Evolutionary conservation across 2,113 vertebrate genomes (phyloP).

Genomic region (Micromys minutus): DNA sequence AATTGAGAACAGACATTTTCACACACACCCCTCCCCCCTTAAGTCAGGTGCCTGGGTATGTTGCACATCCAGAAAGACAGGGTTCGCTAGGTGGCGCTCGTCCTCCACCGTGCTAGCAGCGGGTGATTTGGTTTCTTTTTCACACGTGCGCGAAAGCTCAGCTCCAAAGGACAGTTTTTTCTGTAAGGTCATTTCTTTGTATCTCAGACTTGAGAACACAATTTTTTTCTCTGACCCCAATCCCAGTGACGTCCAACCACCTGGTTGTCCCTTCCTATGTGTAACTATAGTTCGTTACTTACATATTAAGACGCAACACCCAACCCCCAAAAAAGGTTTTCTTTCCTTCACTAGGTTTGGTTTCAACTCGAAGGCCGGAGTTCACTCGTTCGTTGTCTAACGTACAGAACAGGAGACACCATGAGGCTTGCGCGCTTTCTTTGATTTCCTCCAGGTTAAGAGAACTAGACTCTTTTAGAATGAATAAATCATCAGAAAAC

Average conservation of each 20-base stretch:
- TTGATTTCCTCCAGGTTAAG: not conserved
- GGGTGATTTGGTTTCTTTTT: accelerated
- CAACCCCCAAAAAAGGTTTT: too few species aligned
- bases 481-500: not conserved
- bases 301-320: not conserved
- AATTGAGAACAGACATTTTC: not conserved
- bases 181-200: not conserved
- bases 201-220: not conserved
- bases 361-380: not conserved
- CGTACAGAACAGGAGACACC: not conserved
- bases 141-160: not conserved
- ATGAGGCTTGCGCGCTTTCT: not conserved
- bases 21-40: not conserved
- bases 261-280: not conserved
- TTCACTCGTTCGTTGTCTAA: not conserved
- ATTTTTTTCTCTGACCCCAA: not conserved
- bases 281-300: not conserved
- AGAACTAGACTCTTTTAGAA: not conserved
- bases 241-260: not conserved
- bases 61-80: accelerated
- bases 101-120: not conserved
- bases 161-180: not conserved
- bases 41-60: accelerated
- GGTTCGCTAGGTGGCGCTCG: constrained; percentile 73
- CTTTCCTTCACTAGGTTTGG: not conserved